These are phyloP conservation scores for Cactoblastis cactorum DNA, from an alignment of 2,888 invertebrate genomes.

Conservation along the genomic window DNA sequence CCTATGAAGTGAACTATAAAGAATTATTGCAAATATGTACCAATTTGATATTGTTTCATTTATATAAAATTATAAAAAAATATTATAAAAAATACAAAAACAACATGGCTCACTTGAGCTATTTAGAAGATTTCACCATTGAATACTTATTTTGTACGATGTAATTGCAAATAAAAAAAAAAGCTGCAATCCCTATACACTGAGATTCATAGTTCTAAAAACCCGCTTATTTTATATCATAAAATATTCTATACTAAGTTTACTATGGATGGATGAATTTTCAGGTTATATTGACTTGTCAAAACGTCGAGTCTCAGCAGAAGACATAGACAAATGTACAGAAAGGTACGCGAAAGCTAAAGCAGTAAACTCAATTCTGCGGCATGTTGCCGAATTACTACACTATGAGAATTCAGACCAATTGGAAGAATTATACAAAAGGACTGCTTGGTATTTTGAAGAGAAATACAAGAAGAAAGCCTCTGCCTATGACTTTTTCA, in stretches of 20 bases:
- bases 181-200: no score
- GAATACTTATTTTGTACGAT: no score
- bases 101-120: no score
- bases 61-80: no score
- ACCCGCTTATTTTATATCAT: no score
- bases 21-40: background rate
- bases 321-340: slow-evolving; percentile 98
- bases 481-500: slow-evolving; percentile 98
- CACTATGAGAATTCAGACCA: slow-evolving; percentile 95
- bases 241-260: no score
- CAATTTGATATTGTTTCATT: no score
- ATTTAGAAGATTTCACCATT: no score
- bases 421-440: slow-evolving; percentile 95
- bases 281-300: slow-evolving; percentile 99
- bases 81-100: no score
- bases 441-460: slow-evolving; percentile 99
- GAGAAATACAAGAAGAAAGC: slow-evolving; percentile 97
- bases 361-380: slow-evolving; percentile 97
- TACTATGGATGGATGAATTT: background rate
- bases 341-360: slow-evolving; percentile 99
- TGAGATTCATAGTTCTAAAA: no score
- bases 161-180: no score
- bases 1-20: no score
- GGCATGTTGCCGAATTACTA: slow-evolving; percentile 97
- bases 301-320: slow-evolving; percentile 98